A percentile compares a stretch with the other conserved stretches of the same genome.
Evolutionary conservation across 2,888 invertebrate genomes (phyloP).

Genomic region (Argyresthia albistria): DNA sequence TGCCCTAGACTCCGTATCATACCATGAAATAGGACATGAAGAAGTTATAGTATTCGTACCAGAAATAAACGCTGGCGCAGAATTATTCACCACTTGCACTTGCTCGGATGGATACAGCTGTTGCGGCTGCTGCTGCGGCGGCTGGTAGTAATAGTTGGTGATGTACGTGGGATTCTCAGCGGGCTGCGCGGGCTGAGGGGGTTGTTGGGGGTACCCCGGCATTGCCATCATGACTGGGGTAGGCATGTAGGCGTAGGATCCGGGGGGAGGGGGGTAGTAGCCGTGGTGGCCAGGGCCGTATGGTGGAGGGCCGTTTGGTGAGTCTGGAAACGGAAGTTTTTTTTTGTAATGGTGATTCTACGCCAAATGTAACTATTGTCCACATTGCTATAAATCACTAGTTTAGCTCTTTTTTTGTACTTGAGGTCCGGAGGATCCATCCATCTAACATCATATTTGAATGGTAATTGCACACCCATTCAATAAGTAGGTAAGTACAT

Average conservation of each 20-base stretch:
- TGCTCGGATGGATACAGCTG: neutral
- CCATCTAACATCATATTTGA: no score
- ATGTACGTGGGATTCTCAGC: conserved; percentile 33
- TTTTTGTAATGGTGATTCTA: no score
- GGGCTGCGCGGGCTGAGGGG: conserved; percentile 10
- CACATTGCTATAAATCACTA: no score
- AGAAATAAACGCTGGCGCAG: neutral
- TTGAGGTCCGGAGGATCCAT: no score
- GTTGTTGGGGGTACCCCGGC: conserved; percentile 23
- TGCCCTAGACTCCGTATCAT: neutral
- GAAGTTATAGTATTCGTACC: neutral
- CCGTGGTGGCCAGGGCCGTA: conserved; percentile 16
- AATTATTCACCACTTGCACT: neutral
- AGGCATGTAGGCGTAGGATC: conserved; percentile 32
- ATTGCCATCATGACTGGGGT: conserved; percentile 48
- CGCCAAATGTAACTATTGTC: no score
- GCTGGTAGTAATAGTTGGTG: conserved; percentile 43
- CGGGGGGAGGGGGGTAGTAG: conserved; percentile 1
- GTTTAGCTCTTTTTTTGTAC: no score
- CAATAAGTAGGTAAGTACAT: no score
- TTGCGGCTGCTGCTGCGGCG: conserved; percentile 13
- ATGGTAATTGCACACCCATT: no score
- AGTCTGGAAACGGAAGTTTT: conserved; percentile 21
- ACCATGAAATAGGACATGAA: neutral
- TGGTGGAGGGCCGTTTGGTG: conserved; percentile 27